Base-by-base conservation (phyloP, 2,113 vertebrate species). In the Tylochromis polylepis region DNA sequence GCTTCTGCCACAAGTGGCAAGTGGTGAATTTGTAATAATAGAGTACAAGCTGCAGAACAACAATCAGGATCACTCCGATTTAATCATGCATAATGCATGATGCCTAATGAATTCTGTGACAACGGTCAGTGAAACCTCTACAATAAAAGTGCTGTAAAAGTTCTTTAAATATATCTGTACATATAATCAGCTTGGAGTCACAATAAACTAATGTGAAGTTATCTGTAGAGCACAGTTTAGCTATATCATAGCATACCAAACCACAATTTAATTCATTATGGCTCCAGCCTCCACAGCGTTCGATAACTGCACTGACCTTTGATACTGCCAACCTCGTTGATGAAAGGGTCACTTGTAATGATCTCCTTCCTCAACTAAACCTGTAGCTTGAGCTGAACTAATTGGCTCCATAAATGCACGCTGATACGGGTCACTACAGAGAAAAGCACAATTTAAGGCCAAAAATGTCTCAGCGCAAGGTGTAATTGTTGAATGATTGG, bases 351-450 rank as follows among this genome's bases (percentile, higher is more conserved):
- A 41, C 11, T 29, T 8, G 31, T 82, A 88, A 83, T 20, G 31
- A 81, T 59, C 41, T 31, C 12, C 75, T 81, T 67, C 65, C 75
- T 55, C 24, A 9, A 41, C 79, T 65, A 16, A 49, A 87, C 82
- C 56, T 22, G 75, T 11, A 53, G 62, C 59, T 49, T 18, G 16
- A 38, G 67, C 79, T n/a, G 14, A 60, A 11, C 57, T 88, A 88
- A 93, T 91, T 85, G 84, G 81, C 57, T 86, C 34, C 58, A 89
- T 79, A 8, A 51, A 60, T 79, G 57, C 79, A 43, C 1, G 16
- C 18, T 10, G 5, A 56, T 5, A 58, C 5, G 11, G 59, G 53
- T 10, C 70, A 8, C 59, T 3, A 36, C 41, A 49, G 43, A 79
- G 36, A 11, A 34, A 34, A 14, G 57, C 53, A 1, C 2, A 7